Conservation (phyloP, 2,888 invertebrate genomes). For the Neoscelio sp. region DNA sequence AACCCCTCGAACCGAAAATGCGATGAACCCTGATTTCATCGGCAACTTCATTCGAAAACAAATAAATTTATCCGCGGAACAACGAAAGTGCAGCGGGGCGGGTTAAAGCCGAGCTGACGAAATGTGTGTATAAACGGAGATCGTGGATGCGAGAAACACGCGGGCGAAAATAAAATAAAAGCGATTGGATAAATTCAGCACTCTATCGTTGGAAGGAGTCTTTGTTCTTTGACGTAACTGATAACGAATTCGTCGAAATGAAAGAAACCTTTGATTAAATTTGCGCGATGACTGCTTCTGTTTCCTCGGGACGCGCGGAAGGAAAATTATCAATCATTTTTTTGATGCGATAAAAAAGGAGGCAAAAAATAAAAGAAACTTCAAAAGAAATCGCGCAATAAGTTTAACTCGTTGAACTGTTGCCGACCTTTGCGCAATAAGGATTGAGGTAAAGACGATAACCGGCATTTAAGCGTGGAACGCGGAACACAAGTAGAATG, state of each 20-base stretch:
- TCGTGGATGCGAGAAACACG: constrained; percentile 18
- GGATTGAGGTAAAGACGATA: constrained; percentile 49
- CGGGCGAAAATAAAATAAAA: neutral
- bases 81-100: constrained; percentile 5
- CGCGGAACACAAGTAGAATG: constrained; percentile 47
- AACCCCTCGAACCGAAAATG: neutral
- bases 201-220: constrained; percentile 22
- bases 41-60: constrained; percentile 50
- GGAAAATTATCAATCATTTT: constrained; percentile 42
- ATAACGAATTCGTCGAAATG: constrained; percentile 17
- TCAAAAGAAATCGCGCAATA: constrained; percentile 31
- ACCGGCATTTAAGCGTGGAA: constrained; percentile 57
- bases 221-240: constrained; percentile 50
- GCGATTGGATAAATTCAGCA: neutral
- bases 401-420: constrained; percentile 29
- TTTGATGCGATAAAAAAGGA: constrained; percentile 24
- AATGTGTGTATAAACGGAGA: constrained; percentile 28
- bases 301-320: neutral
- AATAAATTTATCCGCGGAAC: constrained; percentile 54
- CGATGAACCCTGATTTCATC: constrained; percentile 29
- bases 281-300: constrained; percentile 7
- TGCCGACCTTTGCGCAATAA: constrained; percentile 43
- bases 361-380: too few species aligned
- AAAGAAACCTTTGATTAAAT: constrained; percentile 47
- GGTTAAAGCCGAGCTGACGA: constrained; percentile 50